Evolutionary conservation across 2,797 vertebrate genomes (phyloP).

Genomic region (Babyrousa celebensis): DNA sequence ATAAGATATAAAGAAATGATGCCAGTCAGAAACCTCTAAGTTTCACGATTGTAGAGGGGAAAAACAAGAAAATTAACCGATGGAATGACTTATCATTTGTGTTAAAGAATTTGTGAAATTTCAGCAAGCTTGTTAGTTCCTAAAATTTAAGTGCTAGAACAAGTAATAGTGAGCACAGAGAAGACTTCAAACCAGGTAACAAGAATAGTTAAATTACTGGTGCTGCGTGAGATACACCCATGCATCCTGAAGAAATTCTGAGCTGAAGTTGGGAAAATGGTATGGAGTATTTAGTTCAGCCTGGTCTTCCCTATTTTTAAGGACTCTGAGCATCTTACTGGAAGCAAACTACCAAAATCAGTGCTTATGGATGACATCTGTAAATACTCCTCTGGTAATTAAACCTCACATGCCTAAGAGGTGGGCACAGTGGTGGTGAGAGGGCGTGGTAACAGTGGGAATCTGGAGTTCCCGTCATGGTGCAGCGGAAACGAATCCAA

Average conservation of each 20-base stretch:
- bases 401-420: neutral
- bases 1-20: neutral
- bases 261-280: neutral
- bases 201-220: neutral
- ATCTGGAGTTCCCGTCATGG: too few relatives aligned
- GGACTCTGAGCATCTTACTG: neutral
- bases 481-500: too few relatives aligned
- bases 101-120: conserved; percentile 25
- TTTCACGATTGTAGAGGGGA: neutral
- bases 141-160: conserved; percentile 39
- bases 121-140: neutral
- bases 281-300: neutral
- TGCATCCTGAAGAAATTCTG: neutral
- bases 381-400: neutral
- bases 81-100: neutral
- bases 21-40: neutral
- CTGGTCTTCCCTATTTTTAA: neutral
- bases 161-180: neutral
- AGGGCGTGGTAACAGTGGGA: fast-evolving
- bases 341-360: neutral
- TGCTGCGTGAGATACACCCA: neutral
- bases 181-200: neutral
- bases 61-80: conserved; percentile 15
- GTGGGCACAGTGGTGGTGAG: fast-evolving
- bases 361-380: too few relatives aligned